Evolutionary conservation across 2,888 invertebrate species (phyloP), one percentile per base, ranked within the genome.

Genomic region (Ophonus ardosiacus): DNA sequence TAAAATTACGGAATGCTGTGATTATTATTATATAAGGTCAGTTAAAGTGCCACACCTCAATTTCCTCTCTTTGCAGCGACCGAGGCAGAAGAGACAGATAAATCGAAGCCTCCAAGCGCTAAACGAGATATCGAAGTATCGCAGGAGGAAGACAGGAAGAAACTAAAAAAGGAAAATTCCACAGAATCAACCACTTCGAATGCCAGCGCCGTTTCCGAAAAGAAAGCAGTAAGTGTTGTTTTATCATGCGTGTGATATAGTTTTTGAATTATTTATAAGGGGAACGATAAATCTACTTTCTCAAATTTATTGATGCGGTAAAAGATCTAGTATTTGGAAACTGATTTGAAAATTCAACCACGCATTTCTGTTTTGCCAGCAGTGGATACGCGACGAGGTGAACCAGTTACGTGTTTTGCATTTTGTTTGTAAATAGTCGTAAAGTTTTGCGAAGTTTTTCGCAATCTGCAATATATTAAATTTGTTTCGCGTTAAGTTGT

Each of bases 1-100:
- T 21, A 21, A 21, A 21, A 21, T 21, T 31, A 31, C 6, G 31
- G 0, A 31, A 4, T 31, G 31, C 31, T n/a, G 6, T 21, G 21
- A 31, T 31, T 31, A 31, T 31, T 31, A 5, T 31, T 31, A 21
- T 31, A 31, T 31, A 31, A 31, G 1, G 5, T 31, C 5, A 31
- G 1, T 31, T 31, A 31, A 31, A 31, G 5, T 31, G 31, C 5
- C 31, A 31, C 31, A 31, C 31, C 31, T 31, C 6, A 31, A 31
- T 31, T 31, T 31, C 6, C 5, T 3, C 31, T 31, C 3, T 31
- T 31, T 31, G 2, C 31, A 92, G 92, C 90, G 88, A 88, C 89
- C 88, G 92, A 92, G 88, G 91, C 90, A 88, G 92, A 92, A 89
- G 86, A 84, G 84, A 76, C 79, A 85, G 85, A 76, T 71, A 81